Percentiles rank a stretch among this genome's conserved stretches.
phyloP scores from a whole-genome alignment of 2,113 vertebrate species.

The Cavia porcellus region DNA sequence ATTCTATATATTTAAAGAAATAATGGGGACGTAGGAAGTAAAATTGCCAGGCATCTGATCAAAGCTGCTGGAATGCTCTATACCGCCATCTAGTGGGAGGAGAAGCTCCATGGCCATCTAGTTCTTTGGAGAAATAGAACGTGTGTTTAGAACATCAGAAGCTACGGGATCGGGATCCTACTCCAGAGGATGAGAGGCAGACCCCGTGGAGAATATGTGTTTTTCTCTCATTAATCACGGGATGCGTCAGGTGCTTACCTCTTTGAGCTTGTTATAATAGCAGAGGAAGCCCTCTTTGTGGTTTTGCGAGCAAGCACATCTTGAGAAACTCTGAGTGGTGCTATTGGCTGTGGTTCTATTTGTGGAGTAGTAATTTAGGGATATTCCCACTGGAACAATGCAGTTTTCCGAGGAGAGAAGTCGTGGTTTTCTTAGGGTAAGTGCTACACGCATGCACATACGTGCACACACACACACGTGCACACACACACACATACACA shows the following conservation, averaged over 20 bases:
- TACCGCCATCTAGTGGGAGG: slow-evolving; percentile 63
- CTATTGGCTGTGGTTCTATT: slow-evolving; percentile 58
- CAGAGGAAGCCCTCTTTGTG: slow-evolving; percentile 56
- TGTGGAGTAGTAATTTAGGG: slow-evolving; percentile 59
- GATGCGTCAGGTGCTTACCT: background rate
- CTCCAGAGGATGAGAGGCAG: background rate
- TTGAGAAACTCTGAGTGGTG: slow-evolving; percentile 40
- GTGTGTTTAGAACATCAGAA: background rate
- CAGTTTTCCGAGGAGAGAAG: slow-evolving; percentile 52
- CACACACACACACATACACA: background rate
- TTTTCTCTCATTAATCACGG: slow-evolving; percentile 28
- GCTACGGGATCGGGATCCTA: too few species aligned
- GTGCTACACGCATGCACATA: background rate
- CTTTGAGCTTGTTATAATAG: background rate
- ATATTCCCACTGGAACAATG: slow-evolving; percentile 41
- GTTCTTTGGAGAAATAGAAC: background rate
- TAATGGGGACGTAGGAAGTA: background rate
- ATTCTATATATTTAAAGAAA: slow-evolving; percentile 45
- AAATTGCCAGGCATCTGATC: background rate
- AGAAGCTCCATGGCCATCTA: background rate
- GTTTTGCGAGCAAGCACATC: slow-evolving; percentile 37
- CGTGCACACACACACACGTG: background rate
- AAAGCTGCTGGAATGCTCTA: slow-evolving; percentile 28
- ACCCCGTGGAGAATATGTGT: background rate
- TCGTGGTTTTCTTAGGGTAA: slow-evolving; percentile 11